phyloP scores from a whole-genome alignment of 1,140 invertebrate species.

The Mycetomoellerius zeteki region DNA sequence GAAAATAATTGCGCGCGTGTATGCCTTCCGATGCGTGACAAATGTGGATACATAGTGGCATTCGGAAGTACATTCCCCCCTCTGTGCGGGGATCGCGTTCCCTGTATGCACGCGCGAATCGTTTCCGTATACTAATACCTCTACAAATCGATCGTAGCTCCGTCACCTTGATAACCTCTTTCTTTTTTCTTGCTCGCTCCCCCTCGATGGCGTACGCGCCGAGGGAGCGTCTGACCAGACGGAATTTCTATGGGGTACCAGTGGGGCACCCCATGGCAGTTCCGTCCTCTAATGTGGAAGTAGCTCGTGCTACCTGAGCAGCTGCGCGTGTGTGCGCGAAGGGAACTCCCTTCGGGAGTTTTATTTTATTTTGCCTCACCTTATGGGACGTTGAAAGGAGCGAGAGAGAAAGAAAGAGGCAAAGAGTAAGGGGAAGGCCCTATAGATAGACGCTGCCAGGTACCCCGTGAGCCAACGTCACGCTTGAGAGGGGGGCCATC shows the following conservation, averaged over 20 bases:
- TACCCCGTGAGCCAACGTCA: constrained; percentile 84
- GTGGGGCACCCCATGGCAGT: constrained; percentile 71
- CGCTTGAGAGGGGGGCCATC: constrained; percentile 86
- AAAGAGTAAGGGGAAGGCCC: constrained; percentile 58
- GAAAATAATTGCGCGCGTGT: constrained; percentile 20
- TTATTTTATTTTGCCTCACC: constrained; percentile 84
- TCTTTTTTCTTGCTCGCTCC: constrained; percentile 61
- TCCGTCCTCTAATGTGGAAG: constrained; percentile 83
- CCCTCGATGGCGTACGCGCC: constrained; percentile 40
- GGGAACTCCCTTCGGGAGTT: constrained; percentile 80
- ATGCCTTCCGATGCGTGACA: constrained; percentile 33
- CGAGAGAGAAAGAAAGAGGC: constrained; percentile 32
- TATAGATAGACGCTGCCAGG: constrained; percentile 81
- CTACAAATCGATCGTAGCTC: constrained; percentile 73
- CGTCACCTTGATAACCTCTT: constrained; percentile 76
- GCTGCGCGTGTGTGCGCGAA: constrained; percentile 81
- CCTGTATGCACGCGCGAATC: constrained; percentile 20
- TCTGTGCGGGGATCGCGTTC: constrained; percentile 32
- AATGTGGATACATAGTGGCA: constrained; percentile 52
- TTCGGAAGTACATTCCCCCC: constrained; percentile 55
- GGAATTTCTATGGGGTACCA: constrained; percentile 80
- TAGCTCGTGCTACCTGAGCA: constrained; percentile 86
- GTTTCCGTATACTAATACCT: constrained; percentile 63
- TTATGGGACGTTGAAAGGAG: constrained; percentile 79
- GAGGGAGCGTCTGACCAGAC: constrained; percentile 80